These are phyloP conservation scores for Norana najaformis DNA, from an alignment of 2,888 invertebrate genomes.

Conservation along the genomic window DNA sequence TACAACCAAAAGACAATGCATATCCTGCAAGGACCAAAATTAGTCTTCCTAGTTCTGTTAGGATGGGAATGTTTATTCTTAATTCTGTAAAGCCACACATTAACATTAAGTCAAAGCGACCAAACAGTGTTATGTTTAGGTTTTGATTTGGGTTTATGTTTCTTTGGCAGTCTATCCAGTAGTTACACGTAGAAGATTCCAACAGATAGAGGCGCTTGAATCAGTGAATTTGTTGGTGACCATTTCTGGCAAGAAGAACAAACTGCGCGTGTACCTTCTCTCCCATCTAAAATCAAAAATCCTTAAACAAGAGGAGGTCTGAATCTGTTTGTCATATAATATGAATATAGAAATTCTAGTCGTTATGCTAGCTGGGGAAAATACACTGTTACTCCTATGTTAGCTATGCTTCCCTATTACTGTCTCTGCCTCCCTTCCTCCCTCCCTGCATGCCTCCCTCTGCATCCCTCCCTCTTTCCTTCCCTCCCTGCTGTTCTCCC, in stretches of 20 bases:
- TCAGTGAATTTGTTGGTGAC: constrained; percentile 32
- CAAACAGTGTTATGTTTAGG: neutral
- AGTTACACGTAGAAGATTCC: constrained; percentile 31
- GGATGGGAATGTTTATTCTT: neutral
- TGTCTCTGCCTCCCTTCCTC: neutral
- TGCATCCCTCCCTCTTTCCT: neutral
- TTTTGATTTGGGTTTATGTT: neutral
- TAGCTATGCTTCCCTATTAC: neutral
- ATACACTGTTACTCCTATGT: neutral
- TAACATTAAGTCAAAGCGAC: neutral
- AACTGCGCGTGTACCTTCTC: constrained; percentile 34
- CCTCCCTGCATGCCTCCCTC: neutral
- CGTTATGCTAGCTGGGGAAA: too few relatives aligned
- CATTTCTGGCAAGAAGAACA: constrained; percentile 36
- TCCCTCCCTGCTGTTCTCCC: neutral
- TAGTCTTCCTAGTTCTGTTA: neutral
- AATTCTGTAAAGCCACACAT: neutral
- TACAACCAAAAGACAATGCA: too few relatives aligned
- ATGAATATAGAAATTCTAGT: neutral
- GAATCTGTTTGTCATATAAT: neutral
- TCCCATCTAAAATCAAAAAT: constrained; percentile 35
- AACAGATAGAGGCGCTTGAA: constrained; percentile 33
- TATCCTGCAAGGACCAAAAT: too few relatives aligned
- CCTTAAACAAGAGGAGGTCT: constrained; percentile 32
- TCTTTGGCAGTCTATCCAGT: constrained; percentile 32